A percentile compares a stretch with the other conserved stretches of the same genome.
Evolutionary conservation across 2,797 vertebrate species (phyloP).

Genomic region (Nannoperca obscura): DNA sequence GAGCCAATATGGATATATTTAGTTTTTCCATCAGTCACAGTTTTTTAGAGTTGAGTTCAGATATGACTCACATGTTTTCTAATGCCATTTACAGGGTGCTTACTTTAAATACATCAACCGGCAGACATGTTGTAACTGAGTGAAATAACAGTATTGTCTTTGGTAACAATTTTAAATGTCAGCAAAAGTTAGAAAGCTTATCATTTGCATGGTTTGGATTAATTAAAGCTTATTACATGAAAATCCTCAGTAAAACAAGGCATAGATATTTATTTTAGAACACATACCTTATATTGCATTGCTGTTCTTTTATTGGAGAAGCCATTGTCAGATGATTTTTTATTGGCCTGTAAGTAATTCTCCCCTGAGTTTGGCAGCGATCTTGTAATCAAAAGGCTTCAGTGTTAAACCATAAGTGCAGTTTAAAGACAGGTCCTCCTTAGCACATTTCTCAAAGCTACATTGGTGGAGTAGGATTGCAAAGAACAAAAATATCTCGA

Average conservation of each 20-base stretch:
- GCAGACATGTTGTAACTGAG: neutral
- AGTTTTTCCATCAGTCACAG: constrained; percentile 28
- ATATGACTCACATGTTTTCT: constrained; percentile 15
- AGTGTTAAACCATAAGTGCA: constrained; percentile 85
- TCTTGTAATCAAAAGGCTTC: constrained; percentile 83
- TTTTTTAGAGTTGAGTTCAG: constrained; percentile 20
- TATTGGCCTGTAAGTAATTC: constrained; percentile 47
- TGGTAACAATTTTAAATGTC: constrained; percentile 19
- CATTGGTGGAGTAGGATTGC: constrained; percentile 87
- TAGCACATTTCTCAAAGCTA: constrained; percentile 81
- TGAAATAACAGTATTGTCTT: constrained; percentile 8
- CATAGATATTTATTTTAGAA: constrained; percentile 27
- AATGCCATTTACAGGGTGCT: constrained; percentile 2
- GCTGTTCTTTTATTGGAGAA: neutral
- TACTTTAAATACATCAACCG: constrained; percentile 8
- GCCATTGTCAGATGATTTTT: constrained; percentile 23
- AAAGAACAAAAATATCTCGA: constrained; percentile 86
- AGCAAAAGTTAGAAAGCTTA: constrained; percentile 16
- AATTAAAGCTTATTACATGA: constrained; percentile 12
- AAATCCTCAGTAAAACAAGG: neutral
- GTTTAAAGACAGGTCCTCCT: constrained; percentile 78
- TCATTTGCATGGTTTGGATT: neutral
- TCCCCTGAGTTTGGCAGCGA: constrained; percentile 76
- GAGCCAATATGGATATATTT: constrained; percentile 26
- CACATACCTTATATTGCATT: constrained; percentile 54